These are phyloP conservation scores for Tragelaphus oryx DNA, from an alignment of 2,797 vertebrate genomes.

Conservation along the genomic window DNA sequence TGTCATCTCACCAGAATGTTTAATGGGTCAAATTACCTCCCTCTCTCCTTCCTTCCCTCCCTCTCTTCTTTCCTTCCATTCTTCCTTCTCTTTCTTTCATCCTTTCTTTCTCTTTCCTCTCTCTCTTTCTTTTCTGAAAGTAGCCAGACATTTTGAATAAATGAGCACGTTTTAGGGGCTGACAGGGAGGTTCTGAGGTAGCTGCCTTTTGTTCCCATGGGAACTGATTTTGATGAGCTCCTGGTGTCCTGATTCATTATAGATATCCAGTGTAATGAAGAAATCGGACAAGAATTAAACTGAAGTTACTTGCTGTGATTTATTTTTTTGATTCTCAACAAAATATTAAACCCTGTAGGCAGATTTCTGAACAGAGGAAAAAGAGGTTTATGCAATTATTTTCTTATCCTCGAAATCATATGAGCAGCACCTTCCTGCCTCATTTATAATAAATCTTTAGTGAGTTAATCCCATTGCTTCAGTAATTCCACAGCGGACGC, in stretches of 20 bases:
- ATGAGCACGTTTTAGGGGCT: background rate
- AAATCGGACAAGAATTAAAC: constrained; percentile 62
- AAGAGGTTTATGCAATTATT: constrained; percentile 35
- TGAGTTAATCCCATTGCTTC: constrained; percentile 50
- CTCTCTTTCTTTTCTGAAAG: background rate
- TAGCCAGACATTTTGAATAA: constrained; percentile 28
- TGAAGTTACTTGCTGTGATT: constrained; percentile 54
- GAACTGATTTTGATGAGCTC: constrained; percentile 68
- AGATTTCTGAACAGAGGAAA: constrained; percentile 61
- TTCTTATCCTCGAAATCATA: constrained; percentile 59
- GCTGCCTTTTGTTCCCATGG: constrained; percentile 48
- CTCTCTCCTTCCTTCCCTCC: fast-evolving
- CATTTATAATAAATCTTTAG: constrained; percentile 58
- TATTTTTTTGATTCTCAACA: constrained; percentile 53
- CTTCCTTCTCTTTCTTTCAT: background rate
- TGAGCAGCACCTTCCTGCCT: constrained; percentile 53
- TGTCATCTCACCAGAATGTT: background rate
- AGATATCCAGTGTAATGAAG: constrained; percentile 50
- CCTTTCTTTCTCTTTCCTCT: too few relatives aligned
- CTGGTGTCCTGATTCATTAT: constrained; percentile 15
- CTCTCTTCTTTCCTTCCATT: fast-evolving
- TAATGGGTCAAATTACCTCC: background rate
- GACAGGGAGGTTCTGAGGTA: constrained; percentile 36
- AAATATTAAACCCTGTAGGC: constrained; percentile 66
- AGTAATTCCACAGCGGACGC: constrained; percentile 47